Evolutionary conservation across 2,797 vertebrate species (phyloP).

Genomic region (Pseudochromis fuscus): DNA sequence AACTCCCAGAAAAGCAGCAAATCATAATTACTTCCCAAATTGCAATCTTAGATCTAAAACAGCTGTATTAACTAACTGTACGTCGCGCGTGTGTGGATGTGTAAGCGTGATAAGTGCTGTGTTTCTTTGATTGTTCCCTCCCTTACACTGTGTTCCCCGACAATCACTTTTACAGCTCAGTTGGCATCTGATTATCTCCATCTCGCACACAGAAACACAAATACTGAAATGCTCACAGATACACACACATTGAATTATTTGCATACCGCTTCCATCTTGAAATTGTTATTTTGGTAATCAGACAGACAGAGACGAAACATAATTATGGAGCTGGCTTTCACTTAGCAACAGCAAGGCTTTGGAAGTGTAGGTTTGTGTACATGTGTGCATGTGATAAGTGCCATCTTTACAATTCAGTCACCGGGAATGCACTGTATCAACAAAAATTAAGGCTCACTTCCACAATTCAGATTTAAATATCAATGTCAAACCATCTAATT

Average conservation of each 20-base stretch:
- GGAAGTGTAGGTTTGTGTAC: conserved; percentile 28
- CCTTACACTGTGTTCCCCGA: conserved; percentile 63
- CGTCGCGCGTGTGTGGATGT: conserved; percentile 35
- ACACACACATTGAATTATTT: conserved; percentile 60
- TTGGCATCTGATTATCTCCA: conserved; percentile 80
- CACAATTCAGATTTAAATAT: background rate
- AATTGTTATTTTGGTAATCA: conserved; percentile 79
- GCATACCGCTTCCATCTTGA: conserved; percentile 70
- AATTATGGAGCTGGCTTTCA: conserved; percentile 71
- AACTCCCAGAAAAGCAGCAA: conserved; percentile 44
- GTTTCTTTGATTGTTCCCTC: conserved; percentile 70
- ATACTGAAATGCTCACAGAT: conserved; percentile 60
- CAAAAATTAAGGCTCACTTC: conserved; percentile 15
- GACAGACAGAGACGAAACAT: conserved; percentile 73
- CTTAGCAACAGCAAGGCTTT: conserved; percentile 59
- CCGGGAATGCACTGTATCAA: conserved; percentile 23
- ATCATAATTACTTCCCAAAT: conserved; percentile 66
- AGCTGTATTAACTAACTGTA: conserved; percentile 45
- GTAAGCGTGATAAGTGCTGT: conserved; percentile 51
- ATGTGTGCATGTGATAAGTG: conserved; percentile 35
- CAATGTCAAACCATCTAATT: background rate
- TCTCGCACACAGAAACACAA: conserved; percentile 65
- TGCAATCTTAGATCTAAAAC: conserved; percentile 57
- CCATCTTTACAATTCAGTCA: conserved; percentile 33
- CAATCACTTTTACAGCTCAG: conserved; percentile 80